Evolutionary conservation across 2,888 invertebrate species (phyloP), one percentile per base, ranked within the genome.

Genomic region (Melinaea marsaeus): DNA sequence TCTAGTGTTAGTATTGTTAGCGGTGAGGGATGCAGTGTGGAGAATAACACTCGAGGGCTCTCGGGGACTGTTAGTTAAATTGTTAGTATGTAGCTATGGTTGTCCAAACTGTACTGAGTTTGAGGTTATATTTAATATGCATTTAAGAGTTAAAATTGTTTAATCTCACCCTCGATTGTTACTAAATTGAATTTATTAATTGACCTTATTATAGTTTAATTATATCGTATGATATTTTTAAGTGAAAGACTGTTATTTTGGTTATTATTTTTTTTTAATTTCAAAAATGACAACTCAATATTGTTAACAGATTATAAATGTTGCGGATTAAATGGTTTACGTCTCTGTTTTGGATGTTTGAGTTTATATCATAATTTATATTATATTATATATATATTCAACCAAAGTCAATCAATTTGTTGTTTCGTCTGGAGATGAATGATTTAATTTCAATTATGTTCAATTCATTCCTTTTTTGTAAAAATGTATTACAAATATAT

Each of bases 251-350:
- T 51, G 51, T 51, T 51, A 51, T 32, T 51, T 51, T 32, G 51
- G 51, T 51, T 22, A 22, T 22, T 22, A 22, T 22, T n/a, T 48
- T 32, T 51, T 51, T 51, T 51, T 51, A 0, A 51, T 51, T 51
- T 51, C 51, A 51, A 51, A 48, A 51, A 32, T 32, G 51, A 51
- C 48, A n/a, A 48, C 48, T 22, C 32, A 2, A 22, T 51, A 22
- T 51, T 22, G 51, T 51, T 51, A 32, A 3, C 32, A 11, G 76
- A 75, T 77, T 79, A 81, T 79, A 83, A 83, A 85, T 72, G 84
- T 86, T 86, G 80, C 81, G 83, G 76, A 77, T 84, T 74, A 83
- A 84, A 87, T 86, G 85, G 85, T 89, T 88, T 87, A 86, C 83
- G 78, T 78, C 73, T 76, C 84, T 85, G 85, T 88, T 88, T 85